These are phyloP conservation scores for Andrena bicolor DNA, from an alignment of 2,888 invertebrate species.

Conservation along the genomic window DNA sequence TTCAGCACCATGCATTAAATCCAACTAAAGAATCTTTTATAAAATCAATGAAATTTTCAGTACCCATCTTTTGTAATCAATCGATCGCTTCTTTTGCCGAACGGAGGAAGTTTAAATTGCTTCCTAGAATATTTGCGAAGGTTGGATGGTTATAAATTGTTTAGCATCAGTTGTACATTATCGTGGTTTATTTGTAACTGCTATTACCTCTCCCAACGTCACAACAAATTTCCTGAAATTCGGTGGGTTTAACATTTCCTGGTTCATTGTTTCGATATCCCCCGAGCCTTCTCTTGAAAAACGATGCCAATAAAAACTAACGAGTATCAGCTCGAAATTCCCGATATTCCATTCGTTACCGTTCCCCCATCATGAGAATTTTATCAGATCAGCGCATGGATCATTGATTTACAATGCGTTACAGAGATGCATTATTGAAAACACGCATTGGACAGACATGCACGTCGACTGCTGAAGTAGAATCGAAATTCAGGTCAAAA, in stretches of 20 bases:
- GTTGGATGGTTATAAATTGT: too few relatives aligned
- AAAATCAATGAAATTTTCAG: too few relatives aligned
- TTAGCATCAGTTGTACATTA: too few relatives aligned
- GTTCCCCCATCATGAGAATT: background rate
- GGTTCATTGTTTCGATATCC: background rate
- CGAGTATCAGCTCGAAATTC: background rate
- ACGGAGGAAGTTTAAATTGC: too few relatives aligned
- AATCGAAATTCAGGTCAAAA: background rate
- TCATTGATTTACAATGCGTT: background rate
- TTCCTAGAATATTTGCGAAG: too few relatives aligned
- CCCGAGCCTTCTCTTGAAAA: background rate
- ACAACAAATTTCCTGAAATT: background rate
- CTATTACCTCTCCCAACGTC: background rate
- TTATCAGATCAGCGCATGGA: background rate
- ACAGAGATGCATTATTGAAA: background rate
- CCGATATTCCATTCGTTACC: background rate
- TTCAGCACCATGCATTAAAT: background rate
- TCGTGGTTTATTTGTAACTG: too few relatives aligned
- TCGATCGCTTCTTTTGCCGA: too few relatives aligned
- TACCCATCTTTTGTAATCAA: background rate
- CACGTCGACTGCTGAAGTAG: background rate
- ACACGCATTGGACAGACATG: background rate
- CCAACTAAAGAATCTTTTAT: background rate
- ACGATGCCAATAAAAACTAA: constrained; percentile 8
- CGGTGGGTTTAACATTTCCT: background rate